A percentile compares a stretch with the other conserved stretches of the same genome.
Conservation (phyloP, 2,888 invertebrate species). For the Trichogramma dendrolimi region DNA sequence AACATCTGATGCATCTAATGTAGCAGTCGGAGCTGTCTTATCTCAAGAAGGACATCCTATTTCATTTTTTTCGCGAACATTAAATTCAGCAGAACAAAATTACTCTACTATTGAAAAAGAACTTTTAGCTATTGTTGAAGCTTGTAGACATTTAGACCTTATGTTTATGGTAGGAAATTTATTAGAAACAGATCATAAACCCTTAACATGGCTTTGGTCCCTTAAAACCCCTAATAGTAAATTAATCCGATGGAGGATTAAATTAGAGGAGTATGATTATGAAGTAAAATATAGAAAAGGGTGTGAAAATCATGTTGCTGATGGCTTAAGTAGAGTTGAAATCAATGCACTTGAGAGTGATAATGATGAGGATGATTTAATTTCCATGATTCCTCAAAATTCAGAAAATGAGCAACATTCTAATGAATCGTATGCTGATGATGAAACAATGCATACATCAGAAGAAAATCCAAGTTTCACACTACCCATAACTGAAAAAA, state of each 20-base stretch:
- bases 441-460: background rate
- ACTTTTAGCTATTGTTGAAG: slow-evolving; percentile 40
- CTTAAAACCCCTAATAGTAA: slow-evolving; percentile 37
- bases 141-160: slow-evolving; percentile 42
- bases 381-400: background rate
- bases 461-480: background rate
- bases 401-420: background rate
- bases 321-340: too few species aligned
- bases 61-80: background rate
- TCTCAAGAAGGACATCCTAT: background rate
- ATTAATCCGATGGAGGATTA: slow-evolving; percentile 39
- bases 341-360: too few species aligned
- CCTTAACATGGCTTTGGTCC: slow-evolving; percentile 13
- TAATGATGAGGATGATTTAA: background rate
- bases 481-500: background rate
- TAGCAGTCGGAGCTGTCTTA: background rate
- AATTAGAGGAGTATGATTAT: slow-evolving; percentile 42
- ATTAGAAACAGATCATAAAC: slow-evolving; percentile 42
- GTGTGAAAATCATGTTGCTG: slow-evolving; percentile 18
- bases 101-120: background rate
- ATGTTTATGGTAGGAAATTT: slow-evolving; percentile 45
- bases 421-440: background rate
- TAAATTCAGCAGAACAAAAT: slow-evolving; percentile 1
- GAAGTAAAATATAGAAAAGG: slow-evolving; percentile 40
- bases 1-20: background rate